These are phyloP conservation scores for Cryptocephalus primarius DNA, from an alignment of 2,888 invertebrate genomes.

Conservation along the genomic window DNA sequence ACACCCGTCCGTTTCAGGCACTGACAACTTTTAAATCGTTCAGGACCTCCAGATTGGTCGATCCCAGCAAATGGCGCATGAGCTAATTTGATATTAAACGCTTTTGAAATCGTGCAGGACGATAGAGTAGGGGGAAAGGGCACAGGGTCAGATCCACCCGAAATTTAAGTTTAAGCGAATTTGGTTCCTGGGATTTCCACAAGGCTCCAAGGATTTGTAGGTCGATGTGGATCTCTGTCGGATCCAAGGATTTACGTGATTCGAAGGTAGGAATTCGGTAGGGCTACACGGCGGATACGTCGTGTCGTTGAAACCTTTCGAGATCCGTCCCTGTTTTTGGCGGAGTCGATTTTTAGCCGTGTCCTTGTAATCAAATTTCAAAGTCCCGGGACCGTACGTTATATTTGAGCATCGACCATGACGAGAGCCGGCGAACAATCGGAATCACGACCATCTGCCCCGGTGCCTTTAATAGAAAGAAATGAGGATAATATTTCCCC, in stretches of 20 bases:
- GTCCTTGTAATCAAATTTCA: constrained; percentile 22
- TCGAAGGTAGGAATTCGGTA: no score
- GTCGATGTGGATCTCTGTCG: no score
- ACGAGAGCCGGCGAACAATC: constrained; percentile 32
- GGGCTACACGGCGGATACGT: no score
- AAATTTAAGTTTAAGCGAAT: no score
- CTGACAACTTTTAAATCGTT: no score
- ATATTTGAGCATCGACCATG: constrained; percentile 34
- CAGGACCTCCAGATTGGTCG: constrained; percentile 2
- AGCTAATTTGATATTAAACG: constrained; percentile 38
- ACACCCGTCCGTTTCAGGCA: no score
- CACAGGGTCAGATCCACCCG: no score
- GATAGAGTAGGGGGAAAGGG: constrained; percentile 12
- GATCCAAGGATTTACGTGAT: no score
- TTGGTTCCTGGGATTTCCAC: no score
- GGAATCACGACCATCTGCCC: constrained; percentile 35
- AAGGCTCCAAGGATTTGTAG: no score
- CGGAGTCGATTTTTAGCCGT: neutral
- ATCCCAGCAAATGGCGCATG: constrained; percentile 30
- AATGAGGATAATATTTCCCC: constrained; percentile 11
- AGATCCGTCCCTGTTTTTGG: neutral
- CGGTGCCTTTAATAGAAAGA: constrained; percentile 26
- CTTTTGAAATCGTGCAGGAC: constrained; percentile 22
- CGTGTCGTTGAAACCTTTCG: no score
- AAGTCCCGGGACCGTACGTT: constrained; percentile 22